Evolutionary conservation across 2,888 invertebrate genomes (phyloP).

Genomic region (Lordiphosa andalusiaca): DNA sequence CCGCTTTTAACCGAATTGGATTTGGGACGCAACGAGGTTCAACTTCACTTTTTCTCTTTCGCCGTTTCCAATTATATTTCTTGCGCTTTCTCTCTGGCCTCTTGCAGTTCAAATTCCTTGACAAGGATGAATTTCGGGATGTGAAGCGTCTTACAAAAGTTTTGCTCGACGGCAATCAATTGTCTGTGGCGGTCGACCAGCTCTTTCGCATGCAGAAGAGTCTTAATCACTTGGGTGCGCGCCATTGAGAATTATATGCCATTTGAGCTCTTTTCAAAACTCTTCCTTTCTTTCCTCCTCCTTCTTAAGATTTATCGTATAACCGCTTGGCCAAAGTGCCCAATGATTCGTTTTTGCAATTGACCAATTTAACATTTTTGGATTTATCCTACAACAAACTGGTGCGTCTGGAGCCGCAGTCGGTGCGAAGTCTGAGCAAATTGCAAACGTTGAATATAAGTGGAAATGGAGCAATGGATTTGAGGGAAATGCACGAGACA

Average conservation of each 20-base stretch:
- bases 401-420: conserved; percentile 84
- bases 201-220: conserved; percentile 82
- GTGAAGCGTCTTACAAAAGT: conserved; percentile 84
- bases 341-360: conserved; percentile 87
- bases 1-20: conserved; percentile 87
- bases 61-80: conserved; percentile 54
- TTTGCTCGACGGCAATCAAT: conserved; percentile 87
- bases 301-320: conserved; percentile 82
- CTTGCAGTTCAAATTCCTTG: conserved; percentile 85
- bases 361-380: conserved; percentile 85
- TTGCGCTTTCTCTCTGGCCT: conserved; percentile 8
- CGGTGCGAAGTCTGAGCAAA: conserved; percentile 79
- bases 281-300: conserved; percentile 5
- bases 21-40: conserved; percentile 86
- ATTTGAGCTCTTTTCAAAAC: conserved; percentile 6
- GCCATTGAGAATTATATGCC: conserved; percentile 27
- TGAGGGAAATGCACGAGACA: conserved; percentile 78
- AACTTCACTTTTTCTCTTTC: conserved; percentile 32
- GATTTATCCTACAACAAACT: conserved; percentile 90
- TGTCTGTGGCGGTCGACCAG: conserved; percentile 87
- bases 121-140: conserved; percentile 87
- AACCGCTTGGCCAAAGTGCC: conserved; percentile 89
- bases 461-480: conserved; percentile 82
- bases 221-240: conserved; percentile 79
- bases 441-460: conserved; percentile 86